phyloP scores from a whole-genome alignment of 1,140 invertebrate species.

The Goniozus legneri region DNA sequence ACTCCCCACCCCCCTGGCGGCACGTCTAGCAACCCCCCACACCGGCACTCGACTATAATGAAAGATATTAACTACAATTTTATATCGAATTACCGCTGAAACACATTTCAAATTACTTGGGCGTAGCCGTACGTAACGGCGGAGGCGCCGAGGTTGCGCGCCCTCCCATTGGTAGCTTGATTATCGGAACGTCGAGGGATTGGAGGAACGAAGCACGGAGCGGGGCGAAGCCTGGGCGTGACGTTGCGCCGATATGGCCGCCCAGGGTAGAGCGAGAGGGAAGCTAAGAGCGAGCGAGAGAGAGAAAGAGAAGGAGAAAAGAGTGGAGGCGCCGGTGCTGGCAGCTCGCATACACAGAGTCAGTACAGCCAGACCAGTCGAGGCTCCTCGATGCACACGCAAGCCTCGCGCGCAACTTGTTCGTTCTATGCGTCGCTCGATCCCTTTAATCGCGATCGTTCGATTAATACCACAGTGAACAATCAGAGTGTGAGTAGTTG shows the following conservation, averaged over 20 bases:
- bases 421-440: too few relatives aligned
- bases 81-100: constrained; percentile 56
- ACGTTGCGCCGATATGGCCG: constrained; percentile 42
- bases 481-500: too few relatives aligned
- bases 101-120: constrained; percentile 54
- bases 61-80: constrained; percentile 58
- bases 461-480: too few relatives aligned
- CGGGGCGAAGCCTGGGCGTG: constrained; percentile 35
- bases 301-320: too few relatives aligned
- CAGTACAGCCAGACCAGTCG: constrained; percentile 39
- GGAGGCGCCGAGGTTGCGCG: constrained; percentile 20
- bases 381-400: constrained; percentile 37
- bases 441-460: too few relatives aligned
- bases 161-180: background rate
- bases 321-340: constrained; percentile 11
- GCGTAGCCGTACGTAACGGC: constrained; percentile 33
- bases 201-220: constrained; percentile 15
- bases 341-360: too few relatives aligned
- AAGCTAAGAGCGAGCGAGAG: too few relatives aligned
- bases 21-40: constrained; percentile 17
- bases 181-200: too few relatives aligned
- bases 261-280: too few relatives aligned
- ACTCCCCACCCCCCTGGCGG: background rate
- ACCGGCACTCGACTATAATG: constrained; percentile 44
- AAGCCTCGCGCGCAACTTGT: constrained; percentile 21